These are phyloP conservation scores for Enteromius unitaeniatus DNA, from an alignment of 2,797 vertebrate species.

Conservation along the genomic window DNA sequence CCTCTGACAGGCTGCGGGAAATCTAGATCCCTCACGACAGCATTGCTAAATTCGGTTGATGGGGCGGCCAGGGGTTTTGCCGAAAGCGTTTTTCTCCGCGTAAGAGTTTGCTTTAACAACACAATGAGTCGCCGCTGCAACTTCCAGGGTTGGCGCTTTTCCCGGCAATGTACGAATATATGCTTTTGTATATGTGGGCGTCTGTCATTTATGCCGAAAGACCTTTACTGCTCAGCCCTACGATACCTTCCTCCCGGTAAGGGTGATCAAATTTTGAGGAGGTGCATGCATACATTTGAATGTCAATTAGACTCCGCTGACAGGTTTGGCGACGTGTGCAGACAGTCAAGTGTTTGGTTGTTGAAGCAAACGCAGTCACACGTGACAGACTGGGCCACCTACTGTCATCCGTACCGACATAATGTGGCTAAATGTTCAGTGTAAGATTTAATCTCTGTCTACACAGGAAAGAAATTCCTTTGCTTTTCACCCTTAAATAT, in stretches of 20 bases:
- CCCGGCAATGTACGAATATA: background rate
- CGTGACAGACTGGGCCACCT: conserved; percentile 45
- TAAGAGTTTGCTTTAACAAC: conserved; percentile 11
- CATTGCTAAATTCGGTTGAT: conserved; percentile 32
- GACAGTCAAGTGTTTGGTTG: conserved; percentile 66
- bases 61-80: background rate
- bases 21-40: conserved; percentile 19
- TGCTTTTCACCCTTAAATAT: background rate
- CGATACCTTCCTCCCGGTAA: conserved; percentile 36
- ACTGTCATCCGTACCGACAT: conserved; percentile 9
- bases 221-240: conserved; percentile 30
- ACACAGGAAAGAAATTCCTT: background rate
- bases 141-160: conserved; percentile 9
- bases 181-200: conserved; percentile 22
- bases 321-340: conserved; percentile 54
- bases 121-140: background rate
- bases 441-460: background rate
- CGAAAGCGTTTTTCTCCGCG: background rate
- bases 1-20: conserved; percentile 11
- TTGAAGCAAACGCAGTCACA: conserved; percentile 45
- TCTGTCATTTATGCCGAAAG: conserved; percentile 14
- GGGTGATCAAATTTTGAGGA: conserved; percentile 67
- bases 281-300: conserved; percentile 66
- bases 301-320: conserved; percentile 60
- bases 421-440: background rate